Evolutionary conservation across 2,113 vertebrate species (phyloP).

Genomic region (human): DNA sequence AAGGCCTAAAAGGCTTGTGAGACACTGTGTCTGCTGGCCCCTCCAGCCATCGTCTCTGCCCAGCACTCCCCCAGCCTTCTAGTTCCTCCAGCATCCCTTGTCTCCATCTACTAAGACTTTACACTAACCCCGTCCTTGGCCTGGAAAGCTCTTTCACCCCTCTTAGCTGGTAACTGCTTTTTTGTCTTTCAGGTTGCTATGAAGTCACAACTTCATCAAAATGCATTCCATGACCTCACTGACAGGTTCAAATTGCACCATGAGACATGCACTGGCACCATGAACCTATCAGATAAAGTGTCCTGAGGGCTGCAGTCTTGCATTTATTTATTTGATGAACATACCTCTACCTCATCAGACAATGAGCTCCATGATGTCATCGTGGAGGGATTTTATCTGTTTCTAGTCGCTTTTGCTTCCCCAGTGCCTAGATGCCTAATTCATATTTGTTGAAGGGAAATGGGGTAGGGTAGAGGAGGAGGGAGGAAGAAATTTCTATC

Average conservation of each 20-base stretch:
- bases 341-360: rapidly evolving
- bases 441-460: background rate
- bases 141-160: background rate
- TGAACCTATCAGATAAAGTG: rapidly evolving
- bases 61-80: background rate
- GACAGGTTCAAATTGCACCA: rapidly evolving
- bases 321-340: background rate
- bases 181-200: background rate
- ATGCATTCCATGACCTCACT: background rate
- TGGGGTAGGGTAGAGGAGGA: background rate
- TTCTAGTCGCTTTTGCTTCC: background rate
- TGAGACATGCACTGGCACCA: background rate
- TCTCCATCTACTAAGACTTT: background rate
- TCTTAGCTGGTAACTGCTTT: background rate
- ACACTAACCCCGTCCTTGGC: background rate
- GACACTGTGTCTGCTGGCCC: background rate
- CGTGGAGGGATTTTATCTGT: rapidly evolving
- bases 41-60: no score
- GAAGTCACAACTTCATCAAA: background rate
- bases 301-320: no score
- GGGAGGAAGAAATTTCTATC: background rate
- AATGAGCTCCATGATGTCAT: rapidly evolving
- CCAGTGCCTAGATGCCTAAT: background rate
- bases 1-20: background rate
- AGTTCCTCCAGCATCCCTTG: background rate